Percentiles rank a stretch among this genome's conserved stretches.
These are phyloP conservation scores for Teleopsis dalmanni DNA, from an alignment of 1,140 invertebrate species.

Conservation along the genomic window DNA sequence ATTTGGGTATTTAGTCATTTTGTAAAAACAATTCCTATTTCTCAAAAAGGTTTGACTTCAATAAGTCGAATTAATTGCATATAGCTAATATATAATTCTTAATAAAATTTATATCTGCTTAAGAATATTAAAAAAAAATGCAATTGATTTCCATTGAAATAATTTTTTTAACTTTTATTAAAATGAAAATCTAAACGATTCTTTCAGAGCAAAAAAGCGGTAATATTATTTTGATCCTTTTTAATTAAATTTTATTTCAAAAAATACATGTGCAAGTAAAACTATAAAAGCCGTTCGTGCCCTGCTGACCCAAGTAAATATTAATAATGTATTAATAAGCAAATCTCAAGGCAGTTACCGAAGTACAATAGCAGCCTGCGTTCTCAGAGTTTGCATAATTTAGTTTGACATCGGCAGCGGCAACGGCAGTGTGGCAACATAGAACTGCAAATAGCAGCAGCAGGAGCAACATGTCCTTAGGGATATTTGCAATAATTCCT, in stretches of 20 bases:
- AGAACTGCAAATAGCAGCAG: too few relatives aligned
- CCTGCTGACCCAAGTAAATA: slow-evolving; percentile 40
- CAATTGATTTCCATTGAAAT: too few relatives aligned
- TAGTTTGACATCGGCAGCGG: not conserved
- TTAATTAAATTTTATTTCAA: not conserved
- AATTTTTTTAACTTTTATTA: too few relatives aligned
- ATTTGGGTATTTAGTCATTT: too few relatives aligned
- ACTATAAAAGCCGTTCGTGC: not conserved
- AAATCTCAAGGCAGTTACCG: slow-evolving; percentile 8
- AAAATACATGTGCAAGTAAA: not conserved
- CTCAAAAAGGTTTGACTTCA: too few relatives aligned
- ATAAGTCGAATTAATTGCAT: too few relatives aligned
- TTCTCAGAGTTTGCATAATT: not conserved
- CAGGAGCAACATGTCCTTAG: slow-evolving; percentile 3
- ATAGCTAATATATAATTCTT: too few relatives aligned
- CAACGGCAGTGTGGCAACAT: not conserved
- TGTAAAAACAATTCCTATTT: too few relatives aligned
- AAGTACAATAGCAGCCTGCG: not conserved
- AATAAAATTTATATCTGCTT: too few relatives aligned
- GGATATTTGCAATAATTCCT: slow-evolving; percentile 39
- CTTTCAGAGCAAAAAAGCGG: too few relatives aligned
- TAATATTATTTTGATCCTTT: not conserved
- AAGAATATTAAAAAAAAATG: too few relatives aligned
- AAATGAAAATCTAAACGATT: too few relatives aligned
- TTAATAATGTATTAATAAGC: slow-evolving; percentile 44